A percentile compares a stretch with the other conserved stretches of the same genome.
These are phyloP conservation scores for Muscina levida DNA, from an alignment of 2,888 invertebrate species.

Conservation along the genomic window DNA sequence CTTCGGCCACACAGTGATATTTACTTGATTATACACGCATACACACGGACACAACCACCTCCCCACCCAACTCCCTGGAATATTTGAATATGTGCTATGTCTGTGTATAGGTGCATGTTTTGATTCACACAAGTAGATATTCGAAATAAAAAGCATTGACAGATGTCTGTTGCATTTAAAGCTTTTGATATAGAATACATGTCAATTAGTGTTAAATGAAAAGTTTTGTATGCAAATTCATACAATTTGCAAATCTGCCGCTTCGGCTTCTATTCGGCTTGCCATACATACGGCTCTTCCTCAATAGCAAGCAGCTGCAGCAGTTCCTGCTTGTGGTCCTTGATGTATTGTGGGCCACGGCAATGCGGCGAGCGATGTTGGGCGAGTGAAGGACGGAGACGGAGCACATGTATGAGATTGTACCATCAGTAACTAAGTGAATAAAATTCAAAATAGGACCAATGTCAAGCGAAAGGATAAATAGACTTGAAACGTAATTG, in stretches of 20 bases:
- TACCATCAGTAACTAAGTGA: slow-evolving; percentile 21
- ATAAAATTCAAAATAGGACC: slow-evolving; percentile 47
- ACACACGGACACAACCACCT: slow-evolving; percentile 44
- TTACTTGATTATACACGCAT: slow-evolving; percentile 21
- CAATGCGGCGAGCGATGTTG: no score
- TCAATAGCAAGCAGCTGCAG: not conserved
- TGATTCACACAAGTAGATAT: slow-evolving; percentile 32
- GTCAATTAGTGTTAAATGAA: slow-evolving; percentile 66
- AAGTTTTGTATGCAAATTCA: slow-evolving; percentile 65
- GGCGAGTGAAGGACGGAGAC: no score
- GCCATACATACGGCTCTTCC: not conserved
- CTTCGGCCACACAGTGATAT: no score
- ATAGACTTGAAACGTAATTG: slow-evolving; percentile 54
- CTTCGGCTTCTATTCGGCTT: slow-evolving; percentile 1
- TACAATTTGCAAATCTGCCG: slow-evolving; percentile 42
- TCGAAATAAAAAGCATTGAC: slow-evolving; percentile 49
- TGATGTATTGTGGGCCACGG: not conserved
- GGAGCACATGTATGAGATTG: slow-evolving; percentile 4
- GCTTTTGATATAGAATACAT: slow-evolving; percentile 71
- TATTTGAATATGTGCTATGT: not conserved
- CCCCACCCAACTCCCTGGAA: not conserved
- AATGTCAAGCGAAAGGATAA: slow-evolving; percentile 47
- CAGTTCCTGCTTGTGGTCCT: not conserved
- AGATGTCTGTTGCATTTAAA: slow-evolving; percentile 65
- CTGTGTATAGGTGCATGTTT: slow-evolving; percentile 1